Evolutionary conservation across 2,888 invertebrate genomes (phyloP).

Genomic region (Tenthredo scrophulariae): DNA sequence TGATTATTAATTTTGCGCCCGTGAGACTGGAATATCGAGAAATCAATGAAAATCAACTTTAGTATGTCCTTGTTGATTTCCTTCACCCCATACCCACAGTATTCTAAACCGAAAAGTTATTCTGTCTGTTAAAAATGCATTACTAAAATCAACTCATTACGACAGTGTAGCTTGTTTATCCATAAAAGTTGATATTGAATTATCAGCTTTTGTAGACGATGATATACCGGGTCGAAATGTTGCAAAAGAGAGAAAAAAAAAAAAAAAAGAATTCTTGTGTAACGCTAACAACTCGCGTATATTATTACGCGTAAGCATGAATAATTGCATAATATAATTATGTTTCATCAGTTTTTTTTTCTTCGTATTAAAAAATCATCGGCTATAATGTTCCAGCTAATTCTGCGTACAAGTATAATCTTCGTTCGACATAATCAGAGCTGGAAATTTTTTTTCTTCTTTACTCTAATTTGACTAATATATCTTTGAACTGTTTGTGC

Average conservation of each 20-base stretch:
- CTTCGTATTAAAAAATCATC: too few relatives aligned
- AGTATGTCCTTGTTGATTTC: conserved; percentile 3
- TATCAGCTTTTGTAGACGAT: not conserved
- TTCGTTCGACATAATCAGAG: not conserved
- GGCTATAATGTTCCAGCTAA: too few relatives aligned
- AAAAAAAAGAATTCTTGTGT: too few relatives aligned
- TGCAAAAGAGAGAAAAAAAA: too few relatives aligned
- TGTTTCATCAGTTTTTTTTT: too few relatives aligned
- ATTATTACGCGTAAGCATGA: too few relatives aligned
- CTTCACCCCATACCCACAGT: not conserved
- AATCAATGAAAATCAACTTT: not conserved
- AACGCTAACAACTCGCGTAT: too few relatives aligned
- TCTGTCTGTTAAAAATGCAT: not conserved
- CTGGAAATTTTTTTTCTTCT: not conserved
- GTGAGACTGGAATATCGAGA: not conserved
- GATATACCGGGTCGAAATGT: too few relatives aligned
- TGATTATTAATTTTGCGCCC: not conserved
- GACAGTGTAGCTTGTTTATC: not conserved
- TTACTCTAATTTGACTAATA: not conserved
- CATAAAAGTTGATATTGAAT: not conserved
- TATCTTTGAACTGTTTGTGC: conserved; percentile 41
- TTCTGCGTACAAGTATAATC: not conserved
- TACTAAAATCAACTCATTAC: not conserved
- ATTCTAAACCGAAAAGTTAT: not conserved
- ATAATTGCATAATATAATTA: too few relatives aligned